phyloP scores from a whole-genome alignment of 2,797 vertebrate species.

The Kryptolebias ocellatus region DNA sequence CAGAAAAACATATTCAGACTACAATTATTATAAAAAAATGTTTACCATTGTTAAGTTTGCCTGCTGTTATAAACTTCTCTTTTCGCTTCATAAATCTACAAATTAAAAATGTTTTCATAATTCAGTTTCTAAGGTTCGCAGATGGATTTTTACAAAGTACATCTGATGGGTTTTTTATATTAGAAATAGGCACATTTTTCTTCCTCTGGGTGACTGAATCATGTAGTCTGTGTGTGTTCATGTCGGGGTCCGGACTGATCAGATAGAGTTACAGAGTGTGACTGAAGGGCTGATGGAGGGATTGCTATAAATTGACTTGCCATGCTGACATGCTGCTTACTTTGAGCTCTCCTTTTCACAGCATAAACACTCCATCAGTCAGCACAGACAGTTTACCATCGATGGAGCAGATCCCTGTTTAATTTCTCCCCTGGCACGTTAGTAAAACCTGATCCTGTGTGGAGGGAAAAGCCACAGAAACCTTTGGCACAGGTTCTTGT shows the following conservation, averaged over 20 bases:
- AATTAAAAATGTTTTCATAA: too few relatives aligned
- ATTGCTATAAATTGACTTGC: slow-evolving; percentile 68
- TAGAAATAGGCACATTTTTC: not conserved
- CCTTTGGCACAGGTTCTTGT: not conserved
- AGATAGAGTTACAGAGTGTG: slow-evolving; percentile 68
- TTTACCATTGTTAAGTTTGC: too few relatives aligned
- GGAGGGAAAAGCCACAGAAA: slow-evolving; percentile 5
- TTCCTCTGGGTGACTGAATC: slow-evolving; percentile 10
- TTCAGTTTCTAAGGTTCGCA: too few relatives aligned
- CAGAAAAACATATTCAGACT: too few relatives aligned
- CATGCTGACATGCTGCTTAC: slow-evolving; percentile 66
- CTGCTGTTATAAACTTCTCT: too few relatives aligned
- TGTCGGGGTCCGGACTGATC: slow-evolving; percentile 12
- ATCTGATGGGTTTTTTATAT: too few relatives aligned
- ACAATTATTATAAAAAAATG: too few relatives aligned
- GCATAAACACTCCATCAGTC: slow-evolving; percentile 63
- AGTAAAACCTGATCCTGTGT: slow-evolving; percentile 26
- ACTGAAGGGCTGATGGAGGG: slow-evolving; percentile 46
- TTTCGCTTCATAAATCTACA: too few relatives aligned
- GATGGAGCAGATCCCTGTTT: slow-evolving; percentile 42
- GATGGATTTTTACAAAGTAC: too few relatives aligned
- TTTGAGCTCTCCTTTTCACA: slow-evolving; percentile 63
- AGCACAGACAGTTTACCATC: slow-evolving; percentile 51
- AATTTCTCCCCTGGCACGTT: slow-evolving; percentile 53
- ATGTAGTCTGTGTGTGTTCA: slow-evolving; percentile 15